Base-by-base conservation (phyloP, 1,140 invertebrate species). In the Drosophila pectinifera region DNA sequence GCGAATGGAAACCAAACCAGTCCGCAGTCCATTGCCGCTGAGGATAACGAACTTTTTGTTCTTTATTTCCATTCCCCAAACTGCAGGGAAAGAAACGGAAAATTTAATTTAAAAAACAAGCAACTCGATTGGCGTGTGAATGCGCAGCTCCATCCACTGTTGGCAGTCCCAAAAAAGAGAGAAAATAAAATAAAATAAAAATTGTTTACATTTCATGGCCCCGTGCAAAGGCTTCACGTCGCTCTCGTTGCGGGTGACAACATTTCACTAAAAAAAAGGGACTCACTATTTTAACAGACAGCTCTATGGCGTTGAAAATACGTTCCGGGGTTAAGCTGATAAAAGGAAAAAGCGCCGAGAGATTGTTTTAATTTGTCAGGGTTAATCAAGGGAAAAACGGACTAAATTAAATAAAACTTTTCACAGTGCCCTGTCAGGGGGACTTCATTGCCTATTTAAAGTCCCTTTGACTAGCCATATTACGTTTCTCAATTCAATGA, bases 91-190 rank as follows among this genome's bases (percentile, higher is more conserved):
- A 42, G 26, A 24, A 48, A n/a, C 18, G 41, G 72, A 73, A 83
- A 86, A 78, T 88, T 57, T 82, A 72, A 82, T 86, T 86, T 78
- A 82, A 86, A 85, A 86, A 67, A 75, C 72, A 68, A 77, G 57
- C 62, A 88, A 62, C 78, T 82, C 74, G 74, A 82, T 78, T 86
- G 83, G 63, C 81, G 73, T 85, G 73, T 55, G 59, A 70, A 80
- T 53, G 28, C 18, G 14, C 7, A 7, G 18, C 42, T 64, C 42
- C 64, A 26, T 11, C 28, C 34, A 16, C 45, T 28, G 49, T 42
- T 70, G 36, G 63, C 42, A 67, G 42, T 10, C 22, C 43, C 13
- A 18, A 22, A 57, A 69, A 57, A 38, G 34, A 8, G n/a, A 43
- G n/a, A 70, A 46, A 73, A 74, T 46, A 38, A 74, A 73, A 55